Evolutionary conservation across 2,888 invertebrate genomes (phyloP), one percentile per base, ranked within the genome.

Genomic region (Tupiocoris notatus): DNA sequence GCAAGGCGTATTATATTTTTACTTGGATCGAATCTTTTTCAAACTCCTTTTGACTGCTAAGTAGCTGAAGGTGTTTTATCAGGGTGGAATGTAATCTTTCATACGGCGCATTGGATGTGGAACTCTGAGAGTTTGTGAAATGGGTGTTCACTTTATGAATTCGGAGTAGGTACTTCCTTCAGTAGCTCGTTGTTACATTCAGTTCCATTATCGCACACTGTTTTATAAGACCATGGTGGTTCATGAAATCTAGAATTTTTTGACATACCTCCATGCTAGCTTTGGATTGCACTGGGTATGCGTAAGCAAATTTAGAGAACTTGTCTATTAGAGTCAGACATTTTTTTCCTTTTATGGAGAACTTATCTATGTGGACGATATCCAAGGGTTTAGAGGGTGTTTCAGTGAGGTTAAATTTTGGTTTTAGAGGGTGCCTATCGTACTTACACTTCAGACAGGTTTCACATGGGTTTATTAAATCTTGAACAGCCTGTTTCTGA

Each of bases 21-120:
- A n/a, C n/a, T n/a, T n/a, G n/a, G n/a, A n/a, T n/a, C n/a, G n/a
- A n/a, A n/a, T n/a, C n/a, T n/a, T n/a, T n/a, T n/a, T n/a, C n/a
- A n/a, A n/a, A n/a, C n/a, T n/a, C n/a, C n/a, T n/a, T n/a, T n/a
- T n/a, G n/a, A n/a, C n/a, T n/a, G n/a, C n/a, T n/a, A n/a, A n/a
- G n/a, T n/a, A n/a, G n/a, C n/a, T n/a, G n/a, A n/a, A n/a, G n/a
- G n/a, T n/a, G n/a, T n/a, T n/a, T n/a, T n/a, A n/a, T n/a, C n/a
- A n/a, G n/a, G n/a, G n/a, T n/a, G n/a, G n/a, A n/a, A 21, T 75
- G 77, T 18, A 77, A 66, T n/a, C 77, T 2, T 67, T 77, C 77
- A 2, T 58, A 18, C 6, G 67, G 21, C 0, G 58, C 2, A 67
- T 77, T 77, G 21, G 75, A 75, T 1, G 57, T 23, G 1, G 75